These are phyloP conservation scores for Lithobius niger DNA, from an alignment of 1,140 invertebrate genomes.

Conservation along the genomic window DNA sequence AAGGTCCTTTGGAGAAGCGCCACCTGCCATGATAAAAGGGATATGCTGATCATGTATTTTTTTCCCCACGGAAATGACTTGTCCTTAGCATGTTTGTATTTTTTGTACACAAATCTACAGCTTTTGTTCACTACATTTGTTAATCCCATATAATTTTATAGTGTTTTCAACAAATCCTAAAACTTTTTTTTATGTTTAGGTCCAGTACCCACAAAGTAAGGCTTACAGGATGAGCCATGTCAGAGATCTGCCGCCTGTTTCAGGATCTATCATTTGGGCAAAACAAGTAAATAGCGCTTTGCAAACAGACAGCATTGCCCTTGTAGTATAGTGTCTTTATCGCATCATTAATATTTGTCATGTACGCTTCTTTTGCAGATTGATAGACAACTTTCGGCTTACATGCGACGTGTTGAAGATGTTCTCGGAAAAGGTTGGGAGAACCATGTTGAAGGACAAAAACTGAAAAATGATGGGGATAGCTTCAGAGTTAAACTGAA, in stretches of 20 bases:
- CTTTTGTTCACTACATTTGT: too few relatives aligned
- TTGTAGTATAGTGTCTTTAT: neutral
- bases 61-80: too few relatives aligned
- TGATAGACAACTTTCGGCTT: conserved; percentile 92
- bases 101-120: too few relatives aligned
- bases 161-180: conserved; percentile 12
- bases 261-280: conserved; percentile 97
- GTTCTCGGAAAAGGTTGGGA: conserved; percentile 98
- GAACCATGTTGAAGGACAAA: conserved; percentile 97
- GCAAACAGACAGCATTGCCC: neutral
- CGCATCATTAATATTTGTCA: neutral
- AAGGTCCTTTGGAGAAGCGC: too few relatives aligned
- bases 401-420: conserved; percentile 91
- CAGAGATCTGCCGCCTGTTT: conserved; percentile 87
- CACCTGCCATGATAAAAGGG: too few relatives aligned
- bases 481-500: conserved; percentile 92
- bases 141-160: too few relatives aligned
- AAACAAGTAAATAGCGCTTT: conserved; percentile 49
- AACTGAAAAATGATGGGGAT: conserved; percentile 93
- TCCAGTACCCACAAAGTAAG: conserved; percentile 86
- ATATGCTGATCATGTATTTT: too few relatives aligned
- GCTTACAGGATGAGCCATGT: conserved; percentile 78
- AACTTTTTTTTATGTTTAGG: conserved; percentile 35
- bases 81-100: too few relatives aligned
- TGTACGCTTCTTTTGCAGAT: conserved; percentile 42